Evolutionary conservation across 2,113 vertebrate species (phyloP).

Genomic region (Hiodon alosoides): DNA sequence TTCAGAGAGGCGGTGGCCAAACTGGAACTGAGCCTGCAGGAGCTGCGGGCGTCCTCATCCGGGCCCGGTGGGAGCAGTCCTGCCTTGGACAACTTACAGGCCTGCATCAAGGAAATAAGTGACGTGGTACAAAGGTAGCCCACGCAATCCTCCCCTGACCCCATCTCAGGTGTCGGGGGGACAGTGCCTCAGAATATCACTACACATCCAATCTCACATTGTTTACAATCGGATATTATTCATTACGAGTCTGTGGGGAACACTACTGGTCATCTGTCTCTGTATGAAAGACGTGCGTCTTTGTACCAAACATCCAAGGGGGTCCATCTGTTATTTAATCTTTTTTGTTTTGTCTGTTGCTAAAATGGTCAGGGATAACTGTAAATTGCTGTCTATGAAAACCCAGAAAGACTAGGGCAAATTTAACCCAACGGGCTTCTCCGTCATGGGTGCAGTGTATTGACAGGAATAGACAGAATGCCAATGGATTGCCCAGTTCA

Average conservation of each 20-base stretch:
- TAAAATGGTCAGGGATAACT: no score
- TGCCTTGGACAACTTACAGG: slow-evolving; percentile 89
- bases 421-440: no score
- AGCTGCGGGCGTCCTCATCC: slow-evolving; percentile 86
- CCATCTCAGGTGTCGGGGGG: slow-evolving; percentile 20
- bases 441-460: no score
- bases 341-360: no score
- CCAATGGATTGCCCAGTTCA: no score
- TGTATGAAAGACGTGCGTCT: slow-evolving; percentile 49
- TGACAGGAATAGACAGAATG: no score
- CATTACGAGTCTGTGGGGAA: slow-evolving; percentile 49
- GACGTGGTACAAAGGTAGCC: slow-evolving; percentile 98
- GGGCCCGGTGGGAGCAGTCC: slow-evolving; percentile 67
- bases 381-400: no score
- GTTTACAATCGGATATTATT: slow-evolving; percentile 62
- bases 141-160: slow-evolving; percentile 54
- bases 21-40: slow-evolving; percentile 93
- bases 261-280: slow-evolving; percentile 45
- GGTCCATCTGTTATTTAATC: no score
- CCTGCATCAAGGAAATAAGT: slow-evolving; percentile 94
- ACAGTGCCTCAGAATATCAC: slow-evolving; percentile 60
- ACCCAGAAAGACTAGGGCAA: no score
- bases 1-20: slow-evolving; percentile 95
- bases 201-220: slow-evolving; percentile 43
- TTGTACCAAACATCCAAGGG: slow-evolving; percentile 39